phyloP scores from a whole-genome alignment of 2,797 vertebrate species.

The Centropyge bicolor region DNA sequence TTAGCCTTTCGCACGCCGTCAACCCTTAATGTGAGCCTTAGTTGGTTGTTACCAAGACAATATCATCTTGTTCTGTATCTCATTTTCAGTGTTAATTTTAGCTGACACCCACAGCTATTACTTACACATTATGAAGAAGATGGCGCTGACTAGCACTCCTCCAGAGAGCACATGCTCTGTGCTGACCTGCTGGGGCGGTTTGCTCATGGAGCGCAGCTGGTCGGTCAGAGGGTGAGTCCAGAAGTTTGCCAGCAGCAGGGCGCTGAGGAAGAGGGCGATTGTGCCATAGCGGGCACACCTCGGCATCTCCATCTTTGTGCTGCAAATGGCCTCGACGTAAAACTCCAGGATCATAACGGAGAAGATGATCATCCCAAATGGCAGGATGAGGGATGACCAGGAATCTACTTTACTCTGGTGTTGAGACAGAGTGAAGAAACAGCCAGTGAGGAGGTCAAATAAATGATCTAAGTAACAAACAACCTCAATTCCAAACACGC shows the following conservation, averaged over 20 bases:
- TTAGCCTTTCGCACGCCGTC: too few relatives aligned
- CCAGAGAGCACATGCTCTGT: conserved; percentile 98
- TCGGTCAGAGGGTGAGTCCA: conserved; percentile 97
- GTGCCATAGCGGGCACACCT: conserved; percentile 91
- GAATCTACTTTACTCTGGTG: conserved; percentile 96
- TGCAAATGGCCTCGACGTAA: conserved; percentile 95
- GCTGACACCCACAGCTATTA: conserved; percentile 18
- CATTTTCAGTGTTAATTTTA: not conserved
- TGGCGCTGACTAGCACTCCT: conserved; percentile 94
- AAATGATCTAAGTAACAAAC: not conserved
- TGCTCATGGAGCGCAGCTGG: conserved; percentile 92
- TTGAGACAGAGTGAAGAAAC: not conserved
- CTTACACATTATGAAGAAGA: conserved; percentile 96
- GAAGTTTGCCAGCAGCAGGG: conserved; percentile 94
- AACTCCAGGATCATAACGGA: conserved; percentile 96
- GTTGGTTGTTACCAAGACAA: not conserved
- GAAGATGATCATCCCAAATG: conserved; percentile 92
- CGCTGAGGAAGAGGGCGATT: conserved; percentile 88
- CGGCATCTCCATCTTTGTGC: conserved; percentile 92
- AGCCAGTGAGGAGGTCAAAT: not conserved
- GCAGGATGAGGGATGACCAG: conserved; percentile 93
- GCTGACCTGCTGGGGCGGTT: conserved; percentile 85
- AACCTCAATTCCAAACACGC: too few relatives aligned
- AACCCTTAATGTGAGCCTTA: not conserved
- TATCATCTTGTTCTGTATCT: not conserved